Base-by-base conservation (phyloP, 2,113 vertebrate species). In the Halcyon senegalensis region DNA sequence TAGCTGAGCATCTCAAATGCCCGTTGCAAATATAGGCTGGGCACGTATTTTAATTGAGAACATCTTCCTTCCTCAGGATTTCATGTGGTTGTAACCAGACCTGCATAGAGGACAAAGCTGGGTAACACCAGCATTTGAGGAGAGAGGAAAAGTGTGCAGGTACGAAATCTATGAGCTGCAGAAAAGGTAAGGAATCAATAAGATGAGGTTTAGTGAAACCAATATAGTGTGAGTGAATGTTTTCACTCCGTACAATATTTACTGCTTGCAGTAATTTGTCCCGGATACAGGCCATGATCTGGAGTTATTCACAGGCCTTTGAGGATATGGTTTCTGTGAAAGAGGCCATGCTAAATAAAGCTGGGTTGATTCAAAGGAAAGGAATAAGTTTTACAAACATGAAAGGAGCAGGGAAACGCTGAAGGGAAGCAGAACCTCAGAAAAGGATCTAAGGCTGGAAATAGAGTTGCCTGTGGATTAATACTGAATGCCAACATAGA, bases 161-260 rank as follows among this genome's bases (percentile, higher is more conserved):
- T 70, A 70, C 24, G 60, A 84, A 69, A 78, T 91, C 83, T 78
- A 33, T 76, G 92, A 97, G 84, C 84, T 94, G 68, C 81, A 88
- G 64, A 87, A 96, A 96, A 95, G 56, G 74, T 67, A 69, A 64
- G 77, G 59, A 94, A 84, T 94, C 35, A 11, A 78, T 97, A 91
- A 93, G 41, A 10, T 17, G 50, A 91, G 35, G 51, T 94, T 94
- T 69, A 70, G 86, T 84, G 89, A 89, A 90, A 77, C 59, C 78
- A 83, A 51, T 60, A 46, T 41, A 56, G 84, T 60, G 69, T 76
- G 89, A 90, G 35, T 89, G 46, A 90, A 9, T 64, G 89, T 89
- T 91, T 94, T 93, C 28, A 37, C 21, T 69, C 13, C 15, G 8
- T 87, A 33, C 15, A 46, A 3, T 84, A 75, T 84, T 84, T 95